phyloP scores from a whole-genome alignment of 1,140 invertebrate genomes.

The Wasmannia auropunctata region DNA sequence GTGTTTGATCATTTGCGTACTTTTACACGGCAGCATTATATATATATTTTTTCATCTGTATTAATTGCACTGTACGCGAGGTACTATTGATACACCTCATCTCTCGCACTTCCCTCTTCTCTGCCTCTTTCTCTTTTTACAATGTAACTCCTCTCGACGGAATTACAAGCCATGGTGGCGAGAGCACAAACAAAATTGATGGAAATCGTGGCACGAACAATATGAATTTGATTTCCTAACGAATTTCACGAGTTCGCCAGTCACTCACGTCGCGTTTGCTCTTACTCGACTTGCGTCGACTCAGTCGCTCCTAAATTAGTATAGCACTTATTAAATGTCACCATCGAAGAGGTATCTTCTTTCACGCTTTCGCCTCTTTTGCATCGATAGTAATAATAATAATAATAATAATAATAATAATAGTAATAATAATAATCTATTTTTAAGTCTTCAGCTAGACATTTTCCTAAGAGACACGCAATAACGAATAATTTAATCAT shows the following conservation, averaged over 20 bases:
- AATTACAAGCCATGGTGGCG: conserved; percentile 1
- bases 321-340: conserved; percentile 42
- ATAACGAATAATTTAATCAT: conserved; percentile 72
- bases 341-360: conserved; percentile 22
- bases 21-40: conserved; percentile 45
- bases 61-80: conserved; percentile 67
- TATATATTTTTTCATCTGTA: conserved; percentile 26
- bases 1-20: conserved; percentile 53
- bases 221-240: conserved; percentile 74
- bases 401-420: conserved; percentile 40
- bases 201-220: conserved; percentile 68
- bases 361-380: neutral
- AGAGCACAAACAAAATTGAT: neutral
- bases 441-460: conserved; percentile 70
- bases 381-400: conserved; percentile 14
- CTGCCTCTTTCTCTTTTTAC: conserved; percentile 1
- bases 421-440: conserved; percentile 37
- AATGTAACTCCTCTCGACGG: neutral
- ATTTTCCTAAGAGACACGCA: conserved; percentile 77
- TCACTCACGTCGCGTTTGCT: conserved; percentile 61
- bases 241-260: conserved; percentile 65
- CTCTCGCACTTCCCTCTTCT: neutral
- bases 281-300: conserved; percentile 10
- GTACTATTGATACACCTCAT: conserved; percentile 29
- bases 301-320: conserved; percentile 37